Percentiles rank a stretch among this genome's conserved stretches.
Conservation (phyloP, 2,113 vertebrate genomes). For the Prinia subflava region DNA sequence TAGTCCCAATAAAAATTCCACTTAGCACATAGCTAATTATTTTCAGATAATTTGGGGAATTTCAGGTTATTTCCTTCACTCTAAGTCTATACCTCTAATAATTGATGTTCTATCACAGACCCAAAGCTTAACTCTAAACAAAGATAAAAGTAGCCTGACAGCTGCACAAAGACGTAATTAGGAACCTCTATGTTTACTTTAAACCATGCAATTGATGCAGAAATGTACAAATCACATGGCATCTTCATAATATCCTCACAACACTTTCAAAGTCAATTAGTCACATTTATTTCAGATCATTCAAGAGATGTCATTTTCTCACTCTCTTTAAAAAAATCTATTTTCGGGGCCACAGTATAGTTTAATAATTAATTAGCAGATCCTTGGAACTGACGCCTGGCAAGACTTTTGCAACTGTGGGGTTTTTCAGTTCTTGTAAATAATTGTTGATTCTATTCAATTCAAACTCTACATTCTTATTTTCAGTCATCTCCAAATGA, state of each 20-base stretch:
- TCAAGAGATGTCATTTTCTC: constrained; percentile 33
- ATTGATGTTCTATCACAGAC: constrained; percentile 40
- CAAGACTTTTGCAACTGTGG: constrained; percentile 35
- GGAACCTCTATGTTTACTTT: constrained; percentile 54
- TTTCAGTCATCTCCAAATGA: neutral
- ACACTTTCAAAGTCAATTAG: constrained; percentile 58
- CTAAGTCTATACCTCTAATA: constrained; percentile 40
- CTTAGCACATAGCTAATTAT: neutral
- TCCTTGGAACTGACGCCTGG: constrained; percentile 21
- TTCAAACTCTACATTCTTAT: neutral
- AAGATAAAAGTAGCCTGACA: constrained; percentile 60
- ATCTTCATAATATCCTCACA: constrained; percentile 41
- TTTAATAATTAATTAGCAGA: constrained; percentile 69
- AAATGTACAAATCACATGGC: constrained; percentile 50
- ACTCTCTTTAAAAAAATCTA: neutral
- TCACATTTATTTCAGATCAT: constrained; percentile 61
- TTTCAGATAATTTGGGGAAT: neutral
- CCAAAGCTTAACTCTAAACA: constrained; percentile 42
- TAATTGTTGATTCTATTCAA: neutral
- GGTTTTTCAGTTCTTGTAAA: neutral
- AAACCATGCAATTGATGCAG: constrained; percentile 59
- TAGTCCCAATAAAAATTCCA: neutral
- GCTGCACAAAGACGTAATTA: constrained; percentile 68
- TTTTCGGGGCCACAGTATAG: constrained; percentile 19
- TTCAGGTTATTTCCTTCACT: constrained; percentile 50